Conservation (phyloP, 2,888 invertebrate genomes). For the Dryocosmus kuriphilus region DNA sequence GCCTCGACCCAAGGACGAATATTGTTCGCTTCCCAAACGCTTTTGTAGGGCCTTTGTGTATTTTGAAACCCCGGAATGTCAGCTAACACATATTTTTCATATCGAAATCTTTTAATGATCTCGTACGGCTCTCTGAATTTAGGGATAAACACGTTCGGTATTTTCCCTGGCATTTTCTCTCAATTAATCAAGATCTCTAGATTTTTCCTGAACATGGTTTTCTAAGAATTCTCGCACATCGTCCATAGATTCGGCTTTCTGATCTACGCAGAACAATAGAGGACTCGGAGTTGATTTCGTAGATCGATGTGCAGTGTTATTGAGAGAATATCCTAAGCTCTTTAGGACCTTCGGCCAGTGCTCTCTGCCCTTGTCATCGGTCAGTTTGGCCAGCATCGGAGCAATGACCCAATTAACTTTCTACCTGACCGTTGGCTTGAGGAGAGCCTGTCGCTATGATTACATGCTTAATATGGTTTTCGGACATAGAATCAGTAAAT, state of each 20-base stretch:
- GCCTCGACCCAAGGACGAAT: too few species aligned
- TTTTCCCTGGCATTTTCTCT: background rate
- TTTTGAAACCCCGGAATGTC: background rate
- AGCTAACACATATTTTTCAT: background rate
- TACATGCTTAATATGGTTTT: conserved; percentile 44
- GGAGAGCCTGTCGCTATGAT: conserved; percentile 53
- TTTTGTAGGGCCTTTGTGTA: background rate
- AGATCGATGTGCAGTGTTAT: too few species aligned
- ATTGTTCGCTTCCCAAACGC: background rate
- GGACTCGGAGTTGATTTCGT: background rate
- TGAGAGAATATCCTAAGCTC: too few species aligned
- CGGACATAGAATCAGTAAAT: conserved; percentile 49
- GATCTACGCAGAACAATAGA: too few species aligned
- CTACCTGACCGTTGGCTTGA: conserved; percentile 57
- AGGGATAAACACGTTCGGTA: background rate
- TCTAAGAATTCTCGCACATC: too few species aligned
- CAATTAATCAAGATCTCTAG: rapidly evolving
- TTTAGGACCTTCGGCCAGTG: conserved; percentile 45
- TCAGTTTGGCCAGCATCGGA: conserved; percentile 47
- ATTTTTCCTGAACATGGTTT: too few species aligned
- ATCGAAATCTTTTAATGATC: background rate
- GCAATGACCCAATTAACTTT: conserved; percentile 46
- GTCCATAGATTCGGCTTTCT: too few species aligned
- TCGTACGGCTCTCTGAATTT: background rate
- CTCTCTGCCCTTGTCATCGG: conserved; percentile 23